Evolutionary conservation across 2,113 vertebrate species (phyloP), one percentile per base, ranked within the genome.

Genomic region (Vireo altiloquus): DNA sequence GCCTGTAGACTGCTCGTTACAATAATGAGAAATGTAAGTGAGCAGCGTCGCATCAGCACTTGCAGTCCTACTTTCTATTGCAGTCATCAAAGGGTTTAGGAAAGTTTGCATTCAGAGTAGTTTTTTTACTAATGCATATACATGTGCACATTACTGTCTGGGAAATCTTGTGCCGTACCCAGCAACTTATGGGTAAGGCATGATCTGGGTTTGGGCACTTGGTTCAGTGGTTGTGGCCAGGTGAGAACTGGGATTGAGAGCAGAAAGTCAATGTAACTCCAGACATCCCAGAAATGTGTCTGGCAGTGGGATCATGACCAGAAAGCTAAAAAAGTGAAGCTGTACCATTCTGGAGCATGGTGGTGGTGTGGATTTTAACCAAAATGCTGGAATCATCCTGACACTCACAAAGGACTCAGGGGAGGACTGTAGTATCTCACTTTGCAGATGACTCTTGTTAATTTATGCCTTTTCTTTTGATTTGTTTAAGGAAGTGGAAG

Each of bases 21-120:
- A 82, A 35, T 92, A 75, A 96, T 44, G 93, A 93, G 93, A 91
- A 90, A 88, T 56, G 54, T 59, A 56, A 94, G 86, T 39, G 27
- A 89, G 92, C 74, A 66, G 78, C 63, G n/a, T 57, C 59, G 3
- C 79, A 85, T 42, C 93, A 75, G 84, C 69, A 33, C 64, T 90
- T 37, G 68, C 85, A 96, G 90, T 52, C 90, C 93, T 69, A 81
- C 94, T 97, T 97, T 96, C 95, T 95, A 89, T 94, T 96, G 93
- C 86, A 83, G 95, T 90, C 93, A 94, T 97, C 95, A 94, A 96
- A 96, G 88, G 47, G 13, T 64, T 93, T 57, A 77, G 96, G 95
- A 84, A 87, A 94, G 95, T 92, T 90, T 95, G 95, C 72, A 59
- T 95, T 95, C 72, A 25, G 68, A 83, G 56, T 21, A 66, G 28